Base-by-base conservation (phyloP, 2,888 invertebrate genomes). In the Pristionchus entomophagus region DNA sequence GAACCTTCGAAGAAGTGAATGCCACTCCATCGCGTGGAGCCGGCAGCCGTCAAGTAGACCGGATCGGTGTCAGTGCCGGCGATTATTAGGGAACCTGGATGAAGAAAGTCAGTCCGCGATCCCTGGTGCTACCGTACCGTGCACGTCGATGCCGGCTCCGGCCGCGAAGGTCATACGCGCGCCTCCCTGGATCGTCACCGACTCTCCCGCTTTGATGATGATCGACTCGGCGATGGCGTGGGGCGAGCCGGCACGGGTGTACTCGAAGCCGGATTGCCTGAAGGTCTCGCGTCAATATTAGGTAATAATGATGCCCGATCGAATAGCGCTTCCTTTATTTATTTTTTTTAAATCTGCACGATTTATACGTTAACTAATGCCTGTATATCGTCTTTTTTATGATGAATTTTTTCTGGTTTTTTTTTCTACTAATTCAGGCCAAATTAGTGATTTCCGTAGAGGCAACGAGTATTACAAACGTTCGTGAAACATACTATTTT, bases 61-160 rank as follows among this genome's bases (percentile, higher is more conserved):
- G 81, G 81, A 14, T 81, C 53, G 17, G 29, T 14, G 14, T 81
- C 56, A 53, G 6, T 35, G 1, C 81, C 81, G 19, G 35, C 56
- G 12, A 81, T 81, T 14, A 14, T 8, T 6, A 81, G 35, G 2
- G 56, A 32, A 14, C 81, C 78, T 78, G 78, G 35, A 41, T 35
- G 12, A 62, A 62, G 29, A 32, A 32, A 38, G 41, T 38, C 41
- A 69, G 38, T 69, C 38, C 1, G 0, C 69, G 69, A 69, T 38
- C 35, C 4, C 32, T 29, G 26, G 65, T 6, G 49, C n/a, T 26
- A 49, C 14, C 81, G 10, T 38, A 81, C 81, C 81, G 56, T 81
- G 45, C n/a, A 81, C 81, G 26, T 81, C 81, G 5, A 81, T 81
- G 22, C 81, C 81, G 2, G 56, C 26, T n/a, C 53, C 81, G 2